Conservation (phyloP, 2,888 invertebrate species). For the Macrophya annulata region DNA sequence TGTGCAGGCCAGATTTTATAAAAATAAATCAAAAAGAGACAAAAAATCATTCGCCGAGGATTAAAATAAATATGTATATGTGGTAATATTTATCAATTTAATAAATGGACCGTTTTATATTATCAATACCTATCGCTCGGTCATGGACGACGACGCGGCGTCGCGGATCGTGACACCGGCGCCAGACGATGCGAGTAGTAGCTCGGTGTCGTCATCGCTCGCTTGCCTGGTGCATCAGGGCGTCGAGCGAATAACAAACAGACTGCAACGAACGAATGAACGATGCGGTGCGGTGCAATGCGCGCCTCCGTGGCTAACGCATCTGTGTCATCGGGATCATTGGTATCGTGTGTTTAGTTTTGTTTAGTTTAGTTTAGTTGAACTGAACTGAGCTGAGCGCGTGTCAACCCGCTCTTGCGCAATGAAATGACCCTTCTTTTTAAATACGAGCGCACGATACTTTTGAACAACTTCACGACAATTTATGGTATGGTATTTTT, state of each 20-base stretch:
- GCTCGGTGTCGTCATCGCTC: slow-evolving; percentile 16
- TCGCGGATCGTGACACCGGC: slow-evolving; percentile 6
- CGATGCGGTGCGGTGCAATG: slow-evolving; percentile 2
- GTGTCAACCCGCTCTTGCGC: slow-evolving; percentile 35
- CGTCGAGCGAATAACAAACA: slow-evolving; percentile 41
- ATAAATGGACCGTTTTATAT: slow-evolving; percentile 3
- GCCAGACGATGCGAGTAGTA: background rate
- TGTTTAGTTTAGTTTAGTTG: background rate
- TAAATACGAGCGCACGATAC: background rate
- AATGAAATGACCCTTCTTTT: slow-evolving; percentile 34
- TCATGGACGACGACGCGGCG: background rate
- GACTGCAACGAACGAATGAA: background rate
- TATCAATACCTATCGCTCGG: background rate
- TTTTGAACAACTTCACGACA: slow-evolving; percentile 29
- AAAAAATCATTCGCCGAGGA: background rate
- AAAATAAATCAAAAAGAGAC: too few species aligned
- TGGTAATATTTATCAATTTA: background rate
- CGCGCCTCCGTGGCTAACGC: background rate
- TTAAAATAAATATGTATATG: background rate
- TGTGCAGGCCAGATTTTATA: too few species aligned
- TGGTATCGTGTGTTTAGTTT: slow-evolving; percentile 20
- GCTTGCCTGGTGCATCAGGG: background rate
- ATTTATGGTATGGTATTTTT: slow-evolving; percentile 27
- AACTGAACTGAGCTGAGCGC: background rate
- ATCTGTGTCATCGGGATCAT: slow-evolving; percentile 47